Evolutionary conservation across 2,113 vertebrate species (phyloP).

Genomic region (Scophthalmus maximus): DNA sequence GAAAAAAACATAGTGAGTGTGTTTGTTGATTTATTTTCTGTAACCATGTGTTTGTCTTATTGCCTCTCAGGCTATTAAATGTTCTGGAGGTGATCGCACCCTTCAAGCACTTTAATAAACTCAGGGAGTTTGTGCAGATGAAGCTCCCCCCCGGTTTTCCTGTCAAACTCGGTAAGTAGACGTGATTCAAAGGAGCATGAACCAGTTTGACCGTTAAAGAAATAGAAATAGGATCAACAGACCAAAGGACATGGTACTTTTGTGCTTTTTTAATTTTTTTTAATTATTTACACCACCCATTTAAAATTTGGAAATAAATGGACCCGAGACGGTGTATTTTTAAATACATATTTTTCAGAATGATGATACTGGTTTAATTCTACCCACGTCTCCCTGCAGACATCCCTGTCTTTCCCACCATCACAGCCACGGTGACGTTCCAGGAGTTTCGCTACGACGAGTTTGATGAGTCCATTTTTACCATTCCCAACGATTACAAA

Average conservation of each 20-base stretch:
- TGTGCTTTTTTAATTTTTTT: too few relatives aligned
- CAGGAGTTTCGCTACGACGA: conserved; percentile 98
- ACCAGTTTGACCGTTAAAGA: too few relatives aligned
- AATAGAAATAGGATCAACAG: too few relatives aligned
- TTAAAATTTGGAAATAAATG: not conserved
- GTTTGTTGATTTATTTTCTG: not conserved
- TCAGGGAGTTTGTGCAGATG: conserved; percentile 99
- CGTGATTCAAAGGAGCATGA: not conserved
- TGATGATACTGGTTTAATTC: not conserved
- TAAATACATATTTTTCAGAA: too few relatives aligned
- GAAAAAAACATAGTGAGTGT: too few relatives aligned
- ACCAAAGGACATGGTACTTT: too few relatives aligned
- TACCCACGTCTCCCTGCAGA: conserved; percentile 78
- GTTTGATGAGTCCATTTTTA: conserved; percentile 92
- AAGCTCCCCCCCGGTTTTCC: conserved; percentile 99
- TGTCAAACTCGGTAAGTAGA: conserved; percentile 93
- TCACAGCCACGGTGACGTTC: conserved; percentile 99
- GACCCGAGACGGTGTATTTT: too few relatives aligned
- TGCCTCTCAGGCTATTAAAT: conserved; percentile 91
- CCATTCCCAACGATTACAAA: conserved; percentile 94
- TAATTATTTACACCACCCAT: not conserved
- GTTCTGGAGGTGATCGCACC: conserved; percentile 98
- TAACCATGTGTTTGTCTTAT: conserved; percentile 1
- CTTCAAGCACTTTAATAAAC: conserved; percentile 99
- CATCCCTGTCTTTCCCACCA: conserved; percentile 97